Percentiles rank a stretch among this genome's conserved stretches.
Conservation (phyloP, 1,140 invertebrate species). For the Ooceraea biroi region DNA sequence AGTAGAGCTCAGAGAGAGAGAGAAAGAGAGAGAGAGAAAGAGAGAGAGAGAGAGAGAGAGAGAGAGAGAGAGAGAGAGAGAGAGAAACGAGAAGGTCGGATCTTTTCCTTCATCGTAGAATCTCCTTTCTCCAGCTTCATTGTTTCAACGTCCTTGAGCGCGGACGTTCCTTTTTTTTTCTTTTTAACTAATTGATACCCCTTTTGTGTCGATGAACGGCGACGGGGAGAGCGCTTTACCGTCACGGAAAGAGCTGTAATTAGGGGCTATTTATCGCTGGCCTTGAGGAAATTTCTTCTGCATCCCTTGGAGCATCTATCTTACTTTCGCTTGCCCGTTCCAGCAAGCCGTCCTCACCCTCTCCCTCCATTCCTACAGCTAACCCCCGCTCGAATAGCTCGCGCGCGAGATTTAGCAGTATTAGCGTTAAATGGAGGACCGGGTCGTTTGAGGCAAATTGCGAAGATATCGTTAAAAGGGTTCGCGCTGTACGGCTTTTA, state of each 20-base stretch:
- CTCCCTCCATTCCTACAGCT: not conserved
- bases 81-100: not conserved
- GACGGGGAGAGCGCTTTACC: constrained; percentile 41
- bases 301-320: constrained; percentile 72
- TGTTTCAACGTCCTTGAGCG: constrained; percentile 53
- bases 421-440: constrained; percentile 69
- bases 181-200: constrained; percentile 69
- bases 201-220: constrained; percentile 62
- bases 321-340: constrained; percentile 65
- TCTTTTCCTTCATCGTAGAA: constrained; percentile 9
- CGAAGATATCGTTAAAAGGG: constrained; percentile 71
- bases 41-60: no score
- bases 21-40: no score
- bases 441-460: constrained; percentile 70
- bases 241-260: constrained; percentile 67
- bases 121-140: constrained; percentile 51
- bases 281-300: constrained; percentile 74
- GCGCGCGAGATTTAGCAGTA: constrained; percentile 73
- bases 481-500: constrained; percentile 58
- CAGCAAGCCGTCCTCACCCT: not conserved
- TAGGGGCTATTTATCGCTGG: constrained; percentile 74
- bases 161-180: constrained; percentile 9
- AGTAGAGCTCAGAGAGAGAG: no score
- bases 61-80: constrained; percentile 1
- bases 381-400: constrained; percentile 50